These are phyloP conservation scores for Champsocephalus gunnari DNA, from an alignment of 2,797 vertebrate species.

Conservation along the genomic window DNA sequence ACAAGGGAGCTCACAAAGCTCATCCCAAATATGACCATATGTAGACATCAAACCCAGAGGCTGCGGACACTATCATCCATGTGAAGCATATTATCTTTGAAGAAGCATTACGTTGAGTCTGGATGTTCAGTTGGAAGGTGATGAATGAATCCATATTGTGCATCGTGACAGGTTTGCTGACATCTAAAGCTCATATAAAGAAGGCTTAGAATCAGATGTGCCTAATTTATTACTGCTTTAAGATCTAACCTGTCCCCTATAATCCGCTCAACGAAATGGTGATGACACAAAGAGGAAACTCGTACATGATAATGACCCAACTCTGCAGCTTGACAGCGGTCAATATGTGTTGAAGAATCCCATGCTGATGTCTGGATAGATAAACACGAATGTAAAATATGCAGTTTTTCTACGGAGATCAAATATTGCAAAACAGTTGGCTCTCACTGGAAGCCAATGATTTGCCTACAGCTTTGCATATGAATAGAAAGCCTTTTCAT, in stretches of 20 bases:
- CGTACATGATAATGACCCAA: not conserved
- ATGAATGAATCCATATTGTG: too few relatives aligned
- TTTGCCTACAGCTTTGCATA: slow-evolving; percentile 11
- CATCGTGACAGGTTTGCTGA: not conserved
- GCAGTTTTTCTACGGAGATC: not conserved
- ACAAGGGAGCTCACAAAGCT: slow-evolving; percentile 34
- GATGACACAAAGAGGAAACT: not conserved
- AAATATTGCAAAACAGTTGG: not conserved
- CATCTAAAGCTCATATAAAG: not conserved
- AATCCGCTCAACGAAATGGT: not conserved
- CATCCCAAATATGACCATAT: slow-evolving; percentile 54
- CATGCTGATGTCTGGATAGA: not conserved
- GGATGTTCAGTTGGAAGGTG: not conserved
- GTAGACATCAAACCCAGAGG: slow-evolving; percentile 35
- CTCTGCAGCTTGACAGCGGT: not conserved
- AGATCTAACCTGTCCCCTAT: not conserved
- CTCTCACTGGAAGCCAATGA: not conserved
- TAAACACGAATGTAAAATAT: not conserved
- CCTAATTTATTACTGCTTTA: not conserved
- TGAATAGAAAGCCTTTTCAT: not conserved
- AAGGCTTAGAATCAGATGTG: not conserved
- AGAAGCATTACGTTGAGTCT: not conserved
- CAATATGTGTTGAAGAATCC: not conserved
- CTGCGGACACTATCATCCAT: slow-evolving; percentile 13
- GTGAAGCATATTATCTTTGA: not conserved